Base-by-base conservation (phyloP, 2,888 invertebrate species). In the Nemoura dubitans region DNA sequence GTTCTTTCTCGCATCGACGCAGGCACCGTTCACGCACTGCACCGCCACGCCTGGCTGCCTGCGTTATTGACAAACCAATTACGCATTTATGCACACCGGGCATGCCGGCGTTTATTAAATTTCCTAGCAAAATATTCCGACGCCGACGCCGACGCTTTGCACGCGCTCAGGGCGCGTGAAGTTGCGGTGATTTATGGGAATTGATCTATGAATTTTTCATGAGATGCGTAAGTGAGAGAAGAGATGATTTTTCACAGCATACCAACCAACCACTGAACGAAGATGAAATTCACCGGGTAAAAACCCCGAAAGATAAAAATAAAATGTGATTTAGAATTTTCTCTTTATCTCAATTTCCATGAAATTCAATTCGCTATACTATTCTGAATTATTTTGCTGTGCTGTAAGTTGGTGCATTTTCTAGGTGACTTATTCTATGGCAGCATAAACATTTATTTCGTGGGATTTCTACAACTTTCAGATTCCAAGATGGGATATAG, bases 161-260 rank as follows among this genome's bases (percentile, higher is more conserved):
- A 30, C 10, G 25, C 43, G 83, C 59, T 59, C 59, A 3, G 21
- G 21, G 59, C 59, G 59, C 21, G 59, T 59, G 78, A 78, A 78
- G 42, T 16, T 27, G 88, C 84, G 87, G 88, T 88, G 88, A 88
- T 88, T 87, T 86, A 86, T 87, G 87, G 42, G 85, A 86, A 87
- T 76, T 86, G 83, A 82, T 81, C 85, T 87, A 88, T 88, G 88
- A 84, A 88, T 88, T 82, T 87, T 88, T 88, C 88, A 88, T 88
- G 87, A 88, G 87, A 25, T 76, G 83, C 36, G 42, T 3, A 26
- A 36, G 27, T 59, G 59, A 59, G 10, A 21, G 59, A n/a, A n/a
- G n/a, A 36, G 36, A 36, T 36, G 36, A 16, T 59, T 59, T 59
- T 21, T 59, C 59, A 10, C 59, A 59, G 21, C 59, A 59, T 6